phyloP scores from a whole-genome alignment of 2,888 invertebrate species.

The Fabriciana adippe region DNA sequence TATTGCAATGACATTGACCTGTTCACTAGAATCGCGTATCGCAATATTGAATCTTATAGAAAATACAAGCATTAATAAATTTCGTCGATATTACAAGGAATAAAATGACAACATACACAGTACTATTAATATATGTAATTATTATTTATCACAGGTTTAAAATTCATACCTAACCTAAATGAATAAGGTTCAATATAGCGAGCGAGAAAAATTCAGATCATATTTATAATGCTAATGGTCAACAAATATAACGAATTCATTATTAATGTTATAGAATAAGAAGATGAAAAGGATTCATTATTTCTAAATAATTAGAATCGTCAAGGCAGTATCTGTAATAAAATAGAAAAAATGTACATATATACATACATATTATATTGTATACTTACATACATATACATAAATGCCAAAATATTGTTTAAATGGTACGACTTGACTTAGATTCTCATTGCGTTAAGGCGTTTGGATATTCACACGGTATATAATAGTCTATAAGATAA shows the following conservation, averaged over 20 bases:
- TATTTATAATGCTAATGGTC: slow-evolving; percentile 6
- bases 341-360: no score
- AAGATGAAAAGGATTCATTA: no score
- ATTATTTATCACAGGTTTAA: slow-evolving; percentile 19
- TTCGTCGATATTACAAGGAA: not conserved
- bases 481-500: slow-evolving; percentile 61
- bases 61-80: slow-evolving; percentile 6
- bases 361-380: no score
- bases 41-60: slow-evolving; percentile 5
- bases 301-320: no score
- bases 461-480: slow-evolving; percentile 63
- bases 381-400: no score
- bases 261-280: not conserved
- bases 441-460: slow-evolving; percentile 64
- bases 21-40: slow-evolving; percentile 10
- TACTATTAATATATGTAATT: slow-evolving; percentile 8
- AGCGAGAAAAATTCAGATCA: not conserved
- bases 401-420: slow-evolving; percentile 59
- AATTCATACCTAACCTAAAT: slow-evolving; percentile 16
- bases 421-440: slow-evolving; percentile 72
- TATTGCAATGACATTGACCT: not conserved
- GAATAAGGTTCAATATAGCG: slow-evolving; percentile 10
- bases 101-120: slow-evolving; percentile 3
- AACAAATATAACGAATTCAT: not conserved
- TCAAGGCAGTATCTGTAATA: no score